A percentile compares a stretch with the other conserved stretches of the same genome.
Evolutionary conservation across 2,113 vertebrate species (phyloP).

Genomic region (Galbula dea): DNA sequence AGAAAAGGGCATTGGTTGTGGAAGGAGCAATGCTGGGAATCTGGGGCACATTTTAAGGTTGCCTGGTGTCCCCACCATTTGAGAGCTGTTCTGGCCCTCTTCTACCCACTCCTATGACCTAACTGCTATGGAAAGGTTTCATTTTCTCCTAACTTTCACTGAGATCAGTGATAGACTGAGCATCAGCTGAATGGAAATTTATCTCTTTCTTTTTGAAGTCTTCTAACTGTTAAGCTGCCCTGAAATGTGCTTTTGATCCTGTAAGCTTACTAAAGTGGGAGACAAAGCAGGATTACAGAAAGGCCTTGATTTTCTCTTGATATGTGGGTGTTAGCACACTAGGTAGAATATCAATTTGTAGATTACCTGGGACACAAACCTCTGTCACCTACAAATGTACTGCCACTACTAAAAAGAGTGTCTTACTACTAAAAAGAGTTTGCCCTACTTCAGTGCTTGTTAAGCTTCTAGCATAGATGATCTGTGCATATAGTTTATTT

Average conservation of each 20-base stretch:
- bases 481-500: not conserved
- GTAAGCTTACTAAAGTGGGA: not conserved
- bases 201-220: not conserved
- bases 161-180: not conserved
- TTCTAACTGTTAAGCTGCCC: not conserved
- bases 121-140: not conserved
- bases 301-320: not conserved
- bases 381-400: not conserved
- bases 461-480: not conserved
- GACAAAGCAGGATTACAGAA: not conserved
- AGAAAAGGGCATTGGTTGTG: not conserved
- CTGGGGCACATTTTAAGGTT: not conserved
- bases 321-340: not conserved
- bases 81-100: not conserved
- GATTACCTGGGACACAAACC: not conserved
- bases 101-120: not conserved
- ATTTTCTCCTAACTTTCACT: not conserved
- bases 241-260: slow-evolving; percentile 13
- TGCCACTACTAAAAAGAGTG: too few relatives aligned
- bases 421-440: too few relatives aligned
- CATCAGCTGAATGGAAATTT: not conserved
- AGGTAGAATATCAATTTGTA: not conserved
- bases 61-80: fast-evolving
- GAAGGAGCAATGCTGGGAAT: not conserved
- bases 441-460: not conserved